phyloP scores from a whole-genome alignment of 2,888 invertebrate genomes.

The Nemoura dubitans region DNA sequence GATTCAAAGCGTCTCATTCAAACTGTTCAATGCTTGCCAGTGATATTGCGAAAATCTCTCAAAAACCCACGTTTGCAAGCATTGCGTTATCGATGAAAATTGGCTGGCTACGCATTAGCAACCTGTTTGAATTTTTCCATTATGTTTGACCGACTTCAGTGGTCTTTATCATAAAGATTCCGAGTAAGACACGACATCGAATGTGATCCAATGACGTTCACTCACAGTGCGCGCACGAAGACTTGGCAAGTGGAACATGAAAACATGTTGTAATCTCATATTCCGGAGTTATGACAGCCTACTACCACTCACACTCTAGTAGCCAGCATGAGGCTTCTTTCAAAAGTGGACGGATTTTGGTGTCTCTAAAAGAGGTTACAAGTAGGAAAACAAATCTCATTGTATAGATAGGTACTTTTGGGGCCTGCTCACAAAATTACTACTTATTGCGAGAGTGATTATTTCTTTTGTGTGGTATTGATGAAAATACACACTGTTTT shows the following conservation, averaged over 20 bases:
- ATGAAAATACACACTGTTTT: too few species aligned
- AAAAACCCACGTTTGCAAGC: background rate
- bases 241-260: constrained; percentile 7
- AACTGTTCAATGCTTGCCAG: background rate
- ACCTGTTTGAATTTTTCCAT: background rate
- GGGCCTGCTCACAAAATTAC: too few species aligned
- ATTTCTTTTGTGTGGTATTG: too few species aligned
- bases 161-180: constrained; percentile 1
- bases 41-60: background rate
- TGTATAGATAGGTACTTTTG: too few species aligned
- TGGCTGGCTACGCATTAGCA: background rate
- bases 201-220: background rate
- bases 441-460: too few species aligned
- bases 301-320: too few species aligned
- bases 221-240: background rate
- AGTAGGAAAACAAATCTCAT: too few species aligned
- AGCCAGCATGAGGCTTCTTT: too few species aligned
- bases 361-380: too few species aligned
- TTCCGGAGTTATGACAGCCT: background rate
- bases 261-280: background rate
- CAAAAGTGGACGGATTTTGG: too few species aligned
- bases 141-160: background rate
- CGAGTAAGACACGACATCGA: background rate
- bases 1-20: background rate
- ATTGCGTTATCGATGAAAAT: background rate